These are phyloP conservation scores for Microcebus tavaratra DNA, from an alignment of 2,113 vertebrate species.

Conservation along the genomic window DNA sequence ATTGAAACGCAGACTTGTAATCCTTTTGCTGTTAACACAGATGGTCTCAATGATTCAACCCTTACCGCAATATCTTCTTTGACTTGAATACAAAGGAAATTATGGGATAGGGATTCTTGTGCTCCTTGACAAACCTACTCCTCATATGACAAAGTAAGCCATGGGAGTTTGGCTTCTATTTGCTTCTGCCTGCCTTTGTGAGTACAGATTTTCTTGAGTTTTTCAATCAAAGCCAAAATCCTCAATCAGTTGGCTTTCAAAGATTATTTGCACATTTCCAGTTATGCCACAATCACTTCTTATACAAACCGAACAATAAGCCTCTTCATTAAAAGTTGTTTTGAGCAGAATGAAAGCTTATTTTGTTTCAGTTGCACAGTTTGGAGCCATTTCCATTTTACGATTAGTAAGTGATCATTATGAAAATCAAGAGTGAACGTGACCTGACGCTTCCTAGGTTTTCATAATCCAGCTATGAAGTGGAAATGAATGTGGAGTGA, in stretches of 20 bases:
- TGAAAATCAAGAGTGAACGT: constrained; percentile 63
- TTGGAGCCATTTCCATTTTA: constrained; percentile 66
- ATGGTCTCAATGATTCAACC: constrained; percentile 55
- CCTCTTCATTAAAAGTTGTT: constrained; percentile 71
- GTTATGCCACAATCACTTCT: constrained; percentile 63
- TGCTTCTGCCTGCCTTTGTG: not conserved
- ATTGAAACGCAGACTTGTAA: constrained; percentile 24
- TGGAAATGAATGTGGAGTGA: constrained; percentile 14
- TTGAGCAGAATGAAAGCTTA: constrained; percentile 50
- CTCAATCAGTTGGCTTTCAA: constrained; percentile 58
- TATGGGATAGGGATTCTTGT: not conserved
- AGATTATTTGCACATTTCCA: constrained; percentile 58
- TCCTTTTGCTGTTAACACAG: constrained; percentile 47
- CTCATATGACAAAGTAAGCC: not conserved
- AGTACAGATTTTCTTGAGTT: constrained; percentile 24
- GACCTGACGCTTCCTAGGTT: not conserved
- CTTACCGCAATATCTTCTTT: constrained; percentile 33
- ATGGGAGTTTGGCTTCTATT: not conserved
- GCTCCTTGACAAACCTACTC: not conserved
- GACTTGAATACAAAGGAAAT: constrained; percentile 15
- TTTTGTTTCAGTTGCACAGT: constrained; percentile 60
- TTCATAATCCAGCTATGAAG: not conserved
- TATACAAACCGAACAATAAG: constrained; percentile 65
- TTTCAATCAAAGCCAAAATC: constrained; percentile 39
- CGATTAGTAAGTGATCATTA: constrained; percentile 68